Base-by-base conservation (phyloP, 1,140 invertebrate genomes). In the Aphelenchoides besseyi region DNA sequence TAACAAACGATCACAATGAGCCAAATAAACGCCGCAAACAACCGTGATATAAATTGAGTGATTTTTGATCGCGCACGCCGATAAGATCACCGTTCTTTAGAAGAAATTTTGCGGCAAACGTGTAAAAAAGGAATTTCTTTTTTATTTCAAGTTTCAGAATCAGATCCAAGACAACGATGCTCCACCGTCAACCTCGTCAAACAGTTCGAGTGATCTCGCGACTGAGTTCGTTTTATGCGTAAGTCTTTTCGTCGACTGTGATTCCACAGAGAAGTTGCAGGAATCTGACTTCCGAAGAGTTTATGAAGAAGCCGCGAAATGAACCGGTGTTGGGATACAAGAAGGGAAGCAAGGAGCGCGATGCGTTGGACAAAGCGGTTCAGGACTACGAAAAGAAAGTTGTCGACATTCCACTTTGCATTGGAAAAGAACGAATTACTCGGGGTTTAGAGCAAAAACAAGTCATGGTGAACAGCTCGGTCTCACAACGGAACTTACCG, bases 291-390 rank as follows among this genome's bases (percentile, higher is more conserved):
- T 83, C 83, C 1, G 81, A 75, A 26, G 66, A 84, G 52, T 83
- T 83, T 37, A 74, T 84, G 74, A 83, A 86, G 69, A 76, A 81
- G 33, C 86, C 87, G n/a, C 74, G 72, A 30, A 88, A 88, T 85
- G 87, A 88, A 70, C 87, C 87, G 1, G 78, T 88, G 73, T 76
- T 85, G 8, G 86, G 80, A 2, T 98, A 97, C 85, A 87, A 90
- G 54, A 90, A 91, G 71, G 91, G 91, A 8, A 94, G 92, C 57
- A 86, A 88, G 53, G 95, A 98, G 85, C 89, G 93, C 57, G 85
- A 87, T 64, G 89, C 90, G 64, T 84, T 98, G 9, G 89, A 91
- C 78, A 87, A 88, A 62, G 90, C 90, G 54, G 85, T 98, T 2
- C 87, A 91, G 72, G 86, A 89, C 23, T 69, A 76, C 18, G 64